Conservation (phyloP, 2,888 invertebrate genomes). For the Thecophora atra region DNA sequence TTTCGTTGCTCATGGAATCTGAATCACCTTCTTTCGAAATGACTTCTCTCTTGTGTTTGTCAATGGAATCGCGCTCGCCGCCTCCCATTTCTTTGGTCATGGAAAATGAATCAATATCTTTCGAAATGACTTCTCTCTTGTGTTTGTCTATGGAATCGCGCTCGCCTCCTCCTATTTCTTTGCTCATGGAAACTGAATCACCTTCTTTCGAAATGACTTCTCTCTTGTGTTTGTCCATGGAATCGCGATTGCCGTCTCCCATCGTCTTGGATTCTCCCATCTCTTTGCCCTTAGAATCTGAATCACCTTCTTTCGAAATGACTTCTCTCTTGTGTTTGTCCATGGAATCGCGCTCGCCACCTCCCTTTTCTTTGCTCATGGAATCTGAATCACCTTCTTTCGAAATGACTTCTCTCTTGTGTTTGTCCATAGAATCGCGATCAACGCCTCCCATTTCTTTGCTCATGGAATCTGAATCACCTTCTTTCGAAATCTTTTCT, state of each 20-base stretch:
- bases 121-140: not conserved
- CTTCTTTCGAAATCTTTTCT: not conserved
- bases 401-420: no score
- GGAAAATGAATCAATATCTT: no score
- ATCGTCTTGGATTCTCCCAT: not conserved
- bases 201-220: not conserved
- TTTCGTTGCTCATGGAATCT: no score
- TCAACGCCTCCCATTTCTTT: not conserved
- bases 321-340: not conserved
- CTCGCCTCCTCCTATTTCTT: no score
- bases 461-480: not conserved
- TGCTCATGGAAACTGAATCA: not conserved
- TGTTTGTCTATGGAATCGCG: no score
- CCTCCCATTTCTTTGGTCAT: no score
- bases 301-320: no score
- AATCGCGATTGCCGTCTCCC: not conserved
- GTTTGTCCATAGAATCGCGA: no score
- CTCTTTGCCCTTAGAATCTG: no score
- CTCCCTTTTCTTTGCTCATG: not conserved
- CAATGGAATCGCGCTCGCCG: not conserved
- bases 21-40: no score
- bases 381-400: not conserved
- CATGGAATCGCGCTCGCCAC: no score
- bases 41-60: not conserved
- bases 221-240: not conserved